Conservation (phyloP, 2,888 invertebrate genomes). For the Psylliodes chrysocephalus region DNA sequence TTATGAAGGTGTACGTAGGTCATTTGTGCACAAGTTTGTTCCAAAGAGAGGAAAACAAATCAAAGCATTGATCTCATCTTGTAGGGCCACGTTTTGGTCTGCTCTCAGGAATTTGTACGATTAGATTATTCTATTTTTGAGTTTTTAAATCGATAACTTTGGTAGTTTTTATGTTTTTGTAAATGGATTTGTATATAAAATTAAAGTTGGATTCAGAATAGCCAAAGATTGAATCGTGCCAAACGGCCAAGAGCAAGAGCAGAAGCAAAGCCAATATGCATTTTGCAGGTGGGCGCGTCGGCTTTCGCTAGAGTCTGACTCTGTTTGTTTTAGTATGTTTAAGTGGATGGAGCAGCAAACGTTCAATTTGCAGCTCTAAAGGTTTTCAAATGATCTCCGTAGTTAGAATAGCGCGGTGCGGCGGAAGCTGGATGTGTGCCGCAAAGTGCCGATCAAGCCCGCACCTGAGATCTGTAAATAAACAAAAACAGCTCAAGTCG, state of each 20-base stretch:
- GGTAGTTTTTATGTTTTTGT: slow-evolving; percentile 47
- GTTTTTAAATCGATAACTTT: slow-evolving; percentile 37
- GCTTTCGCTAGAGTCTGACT: slow-evolving; percentile 61
- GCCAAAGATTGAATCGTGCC: slow-evolving; percentile 62
- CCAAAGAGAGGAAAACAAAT: slow-evolving; percentile 64
- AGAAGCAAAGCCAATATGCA: slow-evolving; percentile 42
- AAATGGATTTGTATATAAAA: slow-evolving; percentile 54
- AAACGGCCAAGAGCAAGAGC: slow-evolving; percentile 48
- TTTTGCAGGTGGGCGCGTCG: slow-evolving; percentile 27
- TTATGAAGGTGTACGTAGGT: slow-evolving; percentile 54
- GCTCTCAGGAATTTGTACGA: slow-evolving; percentile 61
- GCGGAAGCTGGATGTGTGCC: slow-evolving; percentile 60
- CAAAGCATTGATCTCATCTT: slow-evolving; percentile 64
- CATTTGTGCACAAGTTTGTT: slow-evolving; percentile 58
- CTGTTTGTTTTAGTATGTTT: slow-evolving; percentile 53
- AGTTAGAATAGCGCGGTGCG: slow-evolving; percentile 63
- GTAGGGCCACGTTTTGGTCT: slow-evolving; percentile 49
- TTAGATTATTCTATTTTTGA: slow-evolving; percentile 43
- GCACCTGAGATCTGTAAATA: slow-evolving; percentile 58
- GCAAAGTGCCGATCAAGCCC: slow-evolving; percentile 58
- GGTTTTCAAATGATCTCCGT: slow-evolving; percentile 66
- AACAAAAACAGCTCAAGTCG: slow-evolving; percentile 45
- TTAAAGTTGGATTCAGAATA: slow-evolving; percentile 62
- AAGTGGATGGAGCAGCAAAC: slow-evolving; percentile 47
- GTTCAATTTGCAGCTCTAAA: slow-evolving; percentile 54